Conservation (phyloP, 2,797 vertebrate species). For the Geotrypetes seraphini region DNA sequence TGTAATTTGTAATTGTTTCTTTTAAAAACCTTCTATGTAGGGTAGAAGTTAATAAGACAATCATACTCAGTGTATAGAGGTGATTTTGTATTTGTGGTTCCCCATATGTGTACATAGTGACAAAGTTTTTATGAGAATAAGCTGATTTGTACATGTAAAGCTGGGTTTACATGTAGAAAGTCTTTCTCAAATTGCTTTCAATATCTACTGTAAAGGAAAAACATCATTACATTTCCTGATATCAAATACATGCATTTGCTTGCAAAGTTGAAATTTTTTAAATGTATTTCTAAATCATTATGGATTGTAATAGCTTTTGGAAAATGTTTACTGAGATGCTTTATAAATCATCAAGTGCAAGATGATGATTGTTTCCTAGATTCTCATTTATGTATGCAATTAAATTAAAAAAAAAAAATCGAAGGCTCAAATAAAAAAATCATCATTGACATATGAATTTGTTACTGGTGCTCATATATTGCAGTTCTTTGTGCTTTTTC, state of each 20-base stretch:
- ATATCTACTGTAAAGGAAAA: no score
- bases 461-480: slow-evolving; percentile 10
- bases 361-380: slow-evolving; percentile 13
- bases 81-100: no score
- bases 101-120: no score
- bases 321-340: slow-evolving; percentile 27
- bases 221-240: no score
- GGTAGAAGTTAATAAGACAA: no score
- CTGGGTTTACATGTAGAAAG: no score
- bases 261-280: slow-evolving; percentile 12
- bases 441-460: slow-evolving; percentile 27
- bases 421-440: slow-evolving; percentile 22
- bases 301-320: slow-evolving; percentile 19
- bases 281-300: background rate
- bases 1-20: no score
- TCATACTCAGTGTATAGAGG: no score
- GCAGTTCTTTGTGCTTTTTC: slow-evolving; percentile 18
- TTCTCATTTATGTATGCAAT: slow-evolving; percentile 24
- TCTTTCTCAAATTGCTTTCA: no score
- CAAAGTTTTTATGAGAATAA: no score
- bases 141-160: no score
- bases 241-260: slow-evolving; percentile 3
- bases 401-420: slow-evolving; percentile 30
- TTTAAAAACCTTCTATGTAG: no score
- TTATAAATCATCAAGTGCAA: slow-evolving; percentile 15